phyloP scores from a whole-genome alignment of 2,113 vertebrate species.

The Mesoclemmys tuberculata region DNA sequence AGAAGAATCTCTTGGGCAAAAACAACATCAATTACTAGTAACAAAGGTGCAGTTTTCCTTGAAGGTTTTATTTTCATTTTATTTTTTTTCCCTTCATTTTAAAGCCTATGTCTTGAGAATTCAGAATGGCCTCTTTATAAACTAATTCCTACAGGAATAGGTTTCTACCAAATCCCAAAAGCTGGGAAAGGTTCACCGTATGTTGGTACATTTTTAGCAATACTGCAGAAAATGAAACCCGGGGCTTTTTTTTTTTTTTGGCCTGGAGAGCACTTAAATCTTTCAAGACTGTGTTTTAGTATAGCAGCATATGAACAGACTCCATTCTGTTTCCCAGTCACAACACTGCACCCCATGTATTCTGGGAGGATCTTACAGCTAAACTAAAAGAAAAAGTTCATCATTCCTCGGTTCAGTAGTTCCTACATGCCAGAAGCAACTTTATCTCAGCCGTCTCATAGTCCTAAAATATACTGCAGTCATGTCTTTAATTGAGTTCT shows the following conservation, averaged over 20 bases:
- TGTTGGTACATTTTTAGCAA: slow-evolving; percentile 7
- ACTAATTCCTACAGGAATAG: neutral
- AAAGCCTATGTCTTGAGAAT: neutral
- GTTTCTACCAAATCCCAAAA: neutral
- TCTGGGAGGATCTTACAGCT: neutral
- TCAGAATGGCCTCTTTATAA: neutral
- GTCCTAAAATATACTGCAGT: slow-evolving; percentile 59
- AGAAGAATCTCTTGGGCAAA: slow-evolving; percentile 34
- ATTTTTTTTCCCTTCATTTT: neutral
- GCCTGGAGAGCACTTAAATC: slow-evolving; percentile 14
- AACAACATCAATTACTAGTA: neutral
- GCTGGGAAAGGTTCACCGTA: neutral
- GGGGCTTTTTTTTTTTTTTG: slow-evolving; percentile 8
- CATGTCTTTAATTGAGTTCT: slow-evolving; percentile 70
- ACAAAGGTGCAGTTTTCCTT: neutral
- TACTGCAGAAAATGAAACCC: slow-evolving; percentile 17
- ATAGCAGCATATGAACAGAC: slow-evolving; percentile 4
- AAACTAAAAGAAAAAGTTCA: slow-evolving; percentile 30
- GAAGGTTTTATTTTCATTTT: neutral
- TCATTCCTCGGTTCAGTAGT: slow-evolving; percentile 28
- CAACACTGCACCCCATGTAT: neutral
- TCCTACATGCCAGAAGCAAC: slow-evolving; percentile 27
- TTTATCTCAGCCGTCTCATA: slow-evolving; percentile 43
- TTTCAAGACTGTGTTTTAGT: slow-evolving; percentile 37
- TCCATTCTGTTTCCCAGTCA: neutral